Conservation (phyloP, 2,797 vertebrate genomes). For the Somateria mollissima region DNA sequence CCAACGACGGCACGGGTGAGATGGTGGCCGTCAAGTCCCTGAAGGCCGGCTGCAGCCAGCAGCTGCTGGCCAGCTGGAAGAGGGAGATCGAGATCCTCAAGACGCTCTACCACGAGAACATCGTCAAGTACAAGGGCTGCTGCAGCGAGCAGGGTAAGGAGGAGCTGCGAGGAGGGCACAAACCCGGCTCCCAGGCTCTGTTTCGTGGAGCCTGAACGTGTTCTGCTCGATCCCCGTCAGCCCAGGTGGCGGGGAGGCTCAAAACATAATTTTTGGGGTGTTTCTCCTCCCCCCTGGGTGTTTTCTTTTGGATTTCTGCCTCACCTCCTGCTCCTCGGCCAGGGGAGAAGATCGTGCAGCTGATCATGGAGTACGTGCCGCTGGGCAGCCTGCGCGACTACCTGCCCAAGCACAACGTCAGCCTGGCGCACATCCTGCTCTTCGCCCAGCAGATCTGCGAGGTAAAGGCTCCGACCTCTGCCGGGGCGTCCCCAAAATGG, state of each 20-base stretch:
- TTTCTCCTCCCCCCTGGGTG: too few relatives aligned
- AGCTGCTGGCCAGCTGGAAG: slow-evolving; percentile 84
- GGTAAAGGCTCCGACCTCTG: slow-evolving; percentile 71
- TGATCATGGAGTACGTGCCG: slow-evolving; percentile 96
- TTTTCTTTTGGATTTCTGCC: too few relatives aligned
- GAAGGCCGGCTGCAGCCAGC: slow-evolving; percentile 83
- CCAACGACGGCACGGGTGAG: slow-evolving; percentile 91
- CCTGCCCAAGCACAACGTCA: slow-evolving; percentile 81
- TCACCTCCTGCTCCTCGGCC: neutral
- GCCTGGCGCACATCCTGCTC: slow-evolving; percentile 84
- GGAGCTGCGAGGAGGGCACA: too few relatives aligned
- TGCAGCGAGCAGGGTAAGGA: slow-evolving; percentile 87
- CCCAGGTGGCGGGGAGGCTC: too few relatives aligned
- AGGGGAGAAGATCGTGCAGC: slow-evolving; percentile 91
- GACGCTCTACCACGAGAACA: slow-evolving; percentile 89
- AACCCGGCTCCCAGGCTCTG: too few relatives aligned
- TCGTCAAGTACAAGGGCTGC: slow-evolving; percentile 95
- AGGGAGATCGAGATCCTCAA: slow-evolving; percentile 93
- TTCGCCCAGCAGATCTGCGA: slow-evolving; percentile 94
- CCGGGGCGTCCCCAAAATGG: too few relatives aligned
- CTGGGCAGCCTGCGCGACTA: slow-evolving; percentile 91
- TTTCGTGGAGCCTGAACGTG: too few relatives aligned
- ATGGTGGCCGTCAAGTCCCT: slow-evolving; percentile 91
- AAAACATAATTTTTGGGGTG: too few relatives aligned
- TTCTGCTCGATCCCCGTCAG: too few relatives aligned